These are phyloP conservation scores for Drosophila ananassae DNA, from an alignment of 1,140 invertebrate genomes.

Conservation along the genomic window DNA sequence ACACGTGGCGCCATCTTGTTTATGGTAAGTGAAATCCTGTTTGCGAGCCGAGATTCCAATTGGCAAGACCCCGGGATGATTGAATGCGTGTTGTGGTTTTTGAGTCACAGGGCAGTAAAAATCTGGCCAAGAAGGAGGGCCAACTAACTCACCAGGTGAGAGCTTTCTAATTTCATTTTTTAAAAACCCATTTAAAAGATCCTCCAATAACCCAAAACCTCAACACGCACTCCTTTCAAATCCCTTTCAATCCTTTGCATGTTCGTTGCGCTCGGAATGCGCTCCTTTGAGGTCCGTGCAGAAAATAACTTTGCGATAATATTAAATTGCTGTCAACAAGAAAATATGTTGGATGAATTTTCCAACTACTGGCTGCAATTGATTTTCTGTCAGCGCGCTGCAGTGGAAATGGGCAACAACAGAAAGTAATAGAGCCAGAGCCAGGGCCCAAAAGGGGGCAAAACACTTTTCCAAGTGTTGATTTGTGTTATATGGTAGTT, in stretches of 20 bases:
- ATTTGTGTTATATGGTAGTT: constrained; percentile 75
- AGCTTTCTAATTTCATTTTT: background rate
- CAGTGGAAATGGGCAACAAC: constrained; percentile 25
- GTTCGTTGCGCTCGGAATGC: constrained; percentile 39
- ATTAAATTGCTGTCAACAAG: constrained; percentile 81
- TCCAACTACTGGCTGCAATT: constrained; percentile 60
- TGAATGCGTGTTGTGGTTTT: constrained; percentile 36
- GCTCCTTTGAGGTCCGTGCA: constrained; percentile 58
- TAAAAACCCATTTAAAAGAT: background rate
- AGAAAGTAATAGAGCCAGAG: background rate
- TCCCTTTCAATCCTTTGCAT: constrained; percentile 42
- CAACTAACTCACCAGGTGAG: background rate
- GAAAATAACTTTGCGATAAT: constrained; percentile 79
- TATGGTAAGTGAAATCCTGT: constrained; percentile 43
- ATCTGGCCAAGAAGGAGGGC: background rate
- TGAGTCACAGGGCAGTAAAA: constrained; percentile 25
- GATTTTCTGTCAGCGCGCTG: constrained; percentile 75
- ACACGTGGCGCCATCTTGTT: constrained; percentile 74
- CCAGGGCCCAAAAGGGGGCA: constrained; percentile 15
- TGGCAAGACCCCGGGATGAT: constrained; percentile 29
- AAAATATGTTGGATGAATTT: constrained; percentile 79
- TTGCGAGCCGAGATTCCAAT: constrained; percentile 31
- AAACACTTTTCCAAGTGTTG: constrained; percentile 82
- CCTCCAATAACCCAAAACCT: background rate
- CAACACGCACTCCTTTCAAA: constrained; percentile 25